A percentile compares a stretch with the other conserved stretches of the same genome.
phyloP scores from a whole-genome alignment of 2,888 invertebrate species.

The Pimpla rufipes region DNA sequence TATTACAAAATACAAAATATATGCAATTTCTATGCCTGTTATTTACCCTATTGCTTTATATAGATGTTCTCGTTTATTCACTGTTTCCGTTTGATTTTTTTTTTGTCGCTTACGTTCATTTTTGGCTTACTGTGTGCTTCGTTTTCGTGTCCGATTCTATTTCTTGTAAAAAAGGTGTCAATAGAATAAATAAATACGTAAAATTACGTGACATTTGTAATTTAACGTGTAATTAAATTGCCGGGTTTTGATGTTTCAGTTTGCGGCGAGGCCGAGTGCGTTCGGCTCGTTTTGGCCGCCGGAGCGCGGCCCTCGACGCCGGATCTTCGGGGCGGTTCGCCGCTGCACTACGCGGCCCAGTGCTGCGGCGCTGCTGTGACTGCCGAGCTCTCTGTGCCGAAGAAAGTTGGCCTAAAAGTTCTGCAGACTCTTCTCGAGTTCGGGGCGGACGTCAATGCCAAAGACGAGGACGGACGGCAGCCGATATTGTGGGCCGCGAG shows the following conservation, averaged over 20 bases:
- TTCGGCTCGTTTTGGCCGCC: conserved; percentile 93
- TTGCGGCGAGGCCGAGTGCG: conserved; percentile 96
- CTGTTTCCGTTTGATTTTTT: no score
- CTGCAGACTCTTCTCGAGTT: conserved; percentile 92
- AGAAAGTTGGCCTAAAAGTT: conserved; percentile 91
- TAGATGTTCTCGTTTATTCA: no score
- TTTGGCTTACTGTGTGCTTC: no score
- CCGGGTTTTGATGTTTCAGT: no score
- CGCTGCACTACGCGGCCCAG: conserved; percentile 98
- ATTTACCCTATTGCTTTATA: no score
- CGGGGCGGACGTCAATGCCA: conserved; percentile 93
- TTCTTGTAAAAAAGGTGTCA: no score
- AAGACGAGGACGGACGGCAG: conserved; percentile 96
- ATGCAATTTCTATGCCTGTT: no score
- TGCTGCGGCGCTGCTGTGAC: conserved; percentile 94
- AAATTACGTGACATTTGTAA: no score
- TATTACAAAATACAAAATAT: no score
- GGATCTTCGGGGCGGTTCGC: conserved; percentile 97
- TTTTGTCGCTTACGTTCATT: no score
- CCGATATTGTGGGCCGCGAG: conserved; percentile 99
- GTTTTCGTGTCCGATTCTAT: no score
- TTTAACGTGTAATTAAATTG: no score
- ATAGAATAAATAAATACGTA: neutral
- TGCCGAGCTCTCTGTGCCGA: conserved; percentile 83
- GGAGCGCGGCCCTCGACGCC: conserved; percentile 95